Evolutionary conservation across 2,888 invertebrate genomes (phyloP).

Genomic region (Junonia oenone): DNA sequence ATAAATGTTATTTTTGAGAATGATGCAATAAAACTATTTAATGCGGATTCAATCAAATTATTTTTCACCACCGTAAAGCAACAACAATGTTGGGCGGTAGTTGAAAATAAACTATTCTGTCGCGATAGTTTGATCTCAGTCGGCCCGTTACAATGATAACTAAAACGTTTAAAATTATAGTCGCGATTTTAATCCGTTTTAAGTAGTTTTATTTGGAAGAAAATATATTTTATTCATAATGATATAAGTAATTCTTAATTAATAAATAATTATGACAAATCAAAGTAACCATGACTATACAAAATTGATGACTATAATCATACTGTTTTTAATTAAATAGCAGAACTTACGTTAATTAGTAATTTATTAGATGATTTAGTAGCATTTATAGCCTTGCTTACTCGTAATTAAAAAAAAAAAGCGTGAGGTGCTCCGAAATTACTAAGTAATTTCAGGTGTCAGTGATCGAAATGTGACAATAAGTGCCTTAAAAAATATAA

Average conservation of each 20-base stretch:
- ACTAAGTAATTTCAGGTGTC: conserved; percentile 37
- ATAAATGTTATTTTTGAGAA: no score
- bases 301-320: not conserved
- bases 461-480: conserved; percentile 26
- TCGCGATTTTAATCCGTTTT: not conserved
- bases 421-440: conserved; percentile 38
- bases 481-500: conserved; percentile 30
- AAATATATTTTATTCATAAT: not conserved
- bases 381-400: not conserved
- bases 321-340: not conserved
- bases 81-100: not conserved
- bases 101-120: not conserved
- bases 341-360: not conserved
- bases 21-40: no score
- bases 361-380: not conserved
- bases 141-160: not conserved
- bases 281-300: not conserved
- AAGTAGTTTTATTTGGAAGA: not conserved
- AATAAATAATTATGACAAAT: not conserved
- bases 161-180: not conserved
- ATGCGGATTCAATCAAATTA: not conserved
- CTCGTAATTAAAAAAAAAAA: not conserved
- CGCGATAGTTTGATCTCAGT: not conserved
- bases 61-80: not conserved
- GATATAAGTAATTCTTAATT: not conserved